These are phyloP conservation scores for Mormoops blainvillei DNA, from an alignment of 2,113 vertebrate genomes.

Conservation along the genomic window DNA sequence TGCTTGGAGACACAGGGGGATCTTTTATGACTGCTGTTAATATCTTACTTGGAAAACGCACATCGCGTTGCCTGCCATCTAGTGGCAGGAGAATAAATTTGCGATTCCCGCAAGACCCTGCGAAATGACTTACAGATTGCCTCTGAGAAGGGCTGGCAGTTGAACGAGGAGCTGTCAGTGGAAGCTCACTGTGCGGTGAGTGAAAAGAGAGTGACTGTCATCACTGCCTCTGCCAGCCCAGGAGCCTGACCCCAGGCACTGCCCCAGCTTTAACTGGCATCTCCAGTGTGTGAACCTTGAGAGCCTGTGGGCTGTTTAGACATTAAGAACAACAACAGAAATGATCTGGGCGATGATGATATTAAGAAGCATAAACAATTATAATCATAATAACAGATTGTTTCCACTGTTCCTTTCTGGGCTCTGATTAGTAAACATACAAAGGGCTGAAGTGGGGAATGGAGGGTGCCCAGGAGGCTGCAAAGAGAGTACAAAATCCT, in stretches of 20 bases:
- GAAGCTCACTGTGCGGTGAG: not conserved
- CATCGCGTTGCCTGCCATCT: slow-evolving; percentile 44
- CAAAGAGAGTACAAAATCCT: not conserved
- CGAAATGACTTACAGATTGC: not conserved
- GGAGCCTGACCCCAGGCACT: not conserved
- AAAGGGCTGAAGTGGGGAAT: not conserved
- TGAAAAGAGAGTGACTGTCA: not conserved
- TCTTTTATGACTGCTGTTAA: not conserved
- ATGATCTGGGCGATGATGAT: not conserved
- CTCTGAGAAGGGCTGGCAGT: not conserved
- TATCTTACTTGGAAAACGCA: slow-evolving; percentile 16
- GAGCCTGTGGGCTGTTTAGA: not conserved
- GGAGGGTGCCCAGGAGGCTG: not conserved
- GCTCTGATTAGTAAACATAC: slow-evolving; percentile 9
- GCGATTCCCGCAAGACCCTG: not conserved
- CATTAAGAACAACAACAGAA: slow-evolving; percentile 52
- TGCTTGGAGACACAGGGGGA: slow-evolving; percentile 17
- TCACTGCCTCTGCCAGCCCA: not conserved
- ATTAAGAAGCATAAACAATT: slow-evolving; percentile 38
- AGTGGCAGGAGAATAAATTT: slow-evolving; percentile 24
- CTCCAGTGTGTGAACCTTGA: not conserved
- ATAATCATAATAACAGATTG: not conserved
- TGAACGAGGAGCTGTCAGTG: not conserved
- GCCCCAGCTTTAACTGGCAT: not conserved
- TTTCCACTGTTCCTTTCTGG: slow-evolving; percentile 6